Evolutionary conservation across 2,797 vertebrate species (phyloP).

Genomic region (Nyctalus aviator): DNA sequence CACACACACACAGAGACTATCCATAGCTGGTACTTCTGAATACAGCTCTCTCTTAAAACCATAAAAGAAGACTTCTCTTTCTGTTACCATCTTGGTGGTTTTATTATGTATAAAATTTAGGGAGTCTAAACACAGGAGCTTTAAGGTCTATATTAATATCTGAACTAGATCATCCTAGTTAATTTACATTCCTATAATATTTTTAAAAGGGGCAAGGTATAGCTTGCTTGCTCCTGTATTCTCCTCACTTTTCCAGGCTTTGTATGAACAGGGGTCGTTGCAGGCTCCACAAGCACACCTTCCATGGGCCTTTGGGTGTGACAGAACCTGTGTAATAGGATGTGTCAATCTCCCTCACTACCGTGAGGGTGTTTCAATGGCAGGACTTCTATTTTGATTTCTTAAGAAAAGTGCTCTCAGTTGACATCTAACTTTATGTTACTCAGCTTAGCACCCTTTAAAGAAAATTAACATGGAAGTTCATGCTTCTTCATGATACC

Average conservation of each 20-base stretch:
- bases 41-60: background rate
- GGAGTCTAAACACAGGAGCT: background rate
- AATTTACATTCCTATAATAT: background rate
- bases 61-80: background rate
- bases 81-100: background rate
- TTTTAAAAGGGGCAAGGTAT: background rate
- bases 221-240: background rate
- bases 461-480: background rate
- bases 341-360: background rate
- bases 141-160: background rate
- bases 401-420: background rate
- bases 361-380: background rate
- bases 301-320: background rate
- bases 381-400: background rate
- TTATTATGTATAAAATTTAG: background rate
- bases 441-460: background rate
- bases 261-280: background rate
- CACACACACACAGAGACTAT: background rate
- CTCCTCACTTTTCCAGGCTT: background rate
- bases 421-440: background rate
- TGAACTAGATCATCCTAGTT: background rate
- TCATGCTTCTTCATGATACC: background rate
- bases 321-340: no score
- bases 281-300: fast-evolving
- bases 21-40: background rate